Conservation (phyloP, 2,888 invertebrate species). For the Leistus spinibarbis region DNA sequence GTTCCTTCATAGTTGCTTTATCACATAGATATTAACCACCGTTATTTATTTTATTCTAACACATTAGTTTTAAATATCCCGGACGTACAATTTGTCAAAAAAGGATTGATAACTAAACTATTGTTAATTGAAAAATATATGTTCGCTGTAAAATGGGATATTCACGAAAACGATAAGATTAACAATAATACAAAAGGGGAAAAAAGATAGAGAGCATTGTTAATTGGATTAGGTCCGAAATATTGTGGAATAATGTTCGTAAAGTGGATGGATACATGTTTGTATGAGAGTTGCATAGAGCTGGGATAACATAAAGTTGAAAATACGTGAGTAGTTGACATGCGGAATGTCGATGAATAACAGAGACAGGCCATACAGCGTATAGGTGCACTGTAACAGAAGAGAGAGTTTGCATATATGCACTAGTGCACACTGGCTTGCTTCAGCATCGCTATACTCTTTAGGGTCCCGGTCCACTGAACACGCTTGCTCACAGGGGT, state of each 20-base stretch:
- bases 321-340: background rate
- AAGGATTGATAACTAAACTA: no score
- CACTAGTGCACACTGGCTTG: background rate
- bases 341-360: background rate
- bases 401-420: background rate
- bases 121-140: no score
- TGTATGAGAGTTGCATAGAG: background rate
- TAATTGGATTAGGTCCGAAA: background rate
- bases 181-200: no score
- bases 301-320: background rate
- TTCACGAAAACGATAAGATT: no score
- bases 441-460: background rate
- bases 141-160: no score
- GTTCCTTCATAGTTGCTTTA: no score
- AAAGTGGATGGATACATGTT: background rate
- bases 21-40: no score
- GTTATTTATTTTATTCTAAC: no score
- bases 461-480: background rate
- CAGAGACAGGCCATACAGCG: background rate
- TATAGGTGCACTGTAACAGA: background rate
- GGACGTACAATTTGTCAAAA: no score
- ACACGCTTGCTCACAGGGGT: background rate
- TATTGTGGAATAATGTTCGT: background rate
- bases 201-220: no score
- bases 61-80: no score